phyloP scores from a whole-genome alignment of 2,113 vertebrate species.

The Marmota flaviventris region DNA sequence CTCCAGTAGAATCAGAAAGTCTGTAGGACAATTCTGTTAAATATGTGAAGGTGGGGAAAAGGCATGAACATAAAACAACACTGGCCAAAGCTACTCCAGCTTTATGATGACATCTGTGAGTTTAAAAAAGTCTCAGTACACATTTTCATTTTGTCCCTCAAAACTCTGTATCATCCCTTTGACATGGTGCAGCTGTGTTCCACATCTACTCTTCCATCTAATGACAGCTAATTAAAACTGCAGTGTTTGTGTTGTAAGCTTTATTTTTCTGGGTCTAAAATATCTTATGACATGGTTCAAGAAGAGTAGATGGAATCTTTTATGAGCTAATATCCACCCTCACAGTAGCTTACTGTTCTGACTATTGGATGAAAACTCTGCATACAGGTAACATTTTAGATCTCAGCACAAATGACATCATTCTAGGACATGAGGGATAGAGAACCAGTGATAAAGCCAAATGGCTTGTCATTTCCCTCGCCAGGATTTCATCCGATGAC shows the following conservation, averaged over 20 bases:
- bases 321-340: conserved; percentile 22
- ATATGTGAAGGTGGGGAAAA: conserved; percentile 16
- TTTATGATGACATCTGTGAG: not conserved
- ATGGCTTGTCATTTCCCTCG: not conserved
- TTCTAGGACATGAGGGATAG: not conserved
- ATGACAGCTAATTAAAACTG: conserved; percentile 62
- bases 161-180: conserved; percentile 21
- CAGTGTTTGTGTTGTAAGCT: not conserved
- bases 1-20: not conserved
- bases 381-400: conserved; percentile 15
- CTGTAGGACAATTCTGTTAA: not conserved
- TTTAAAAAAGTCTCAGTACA: not conserved
- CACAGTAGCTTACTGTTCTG: conserved; percentile 27
- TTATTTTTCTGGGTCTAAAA: conserved; percentile 42
- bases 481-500: not conserved
- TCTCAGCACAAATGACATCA: not conserved
- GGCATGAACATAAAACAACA: not conserved
- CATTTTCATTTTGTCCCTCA: not conserved
- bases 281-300: not conserved
- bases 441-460: not conserved
- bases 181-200: not conserved
- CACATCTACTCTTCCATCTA: not conserved
- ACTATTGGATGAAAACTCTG: not conserved
- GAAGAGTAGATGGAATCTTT: not conserved
- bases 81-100: not conserved